These are phyloP conservation scores for Sinocyclocheilus grahami DNA, from an alignment of 2,113 vertebrate genomes.

Conservation along the genomic window DNA sequence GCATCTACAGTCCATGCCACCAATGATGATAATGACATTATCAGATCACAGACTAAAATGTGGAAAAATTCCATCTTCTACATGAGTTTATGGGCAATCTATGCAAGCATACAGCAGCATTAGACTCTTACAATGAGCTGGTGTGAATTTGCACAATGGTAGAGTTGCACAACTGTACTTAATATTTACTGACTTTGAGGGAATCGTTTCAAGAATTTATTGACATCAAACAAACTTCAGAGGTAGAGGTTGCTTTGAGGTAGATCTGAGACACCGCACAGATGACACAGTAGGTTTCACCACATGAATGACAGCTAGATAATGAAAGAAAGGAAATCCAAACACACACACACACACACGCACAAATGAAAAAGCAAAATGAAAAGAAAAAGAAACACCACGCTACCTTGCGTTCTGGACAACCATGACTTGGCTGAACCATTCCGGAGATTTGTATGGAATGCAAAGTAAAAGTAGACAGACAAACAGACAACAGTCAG, in stretches of 20 bases:
- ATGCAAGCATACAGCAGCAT: constrained; percentile 18
- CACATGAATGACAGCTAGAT: constrained; percentile 41
- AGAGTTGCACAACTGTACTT: not conserved
- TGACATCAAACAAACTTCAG: constrained; percentile 24
- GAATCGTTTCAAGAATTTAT: not conserved
- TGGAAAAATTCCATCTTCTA: constrained; percentile 17
- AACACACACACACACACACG: constrained; percentile 51
- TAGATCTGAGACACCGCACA: constrained; percentile 49
- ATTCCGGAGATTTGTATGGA: constrained; percentile 81
- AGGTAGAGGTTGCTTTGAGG: constrained; percentile 53
- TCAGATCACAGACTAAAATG: constrained; percentile 26
- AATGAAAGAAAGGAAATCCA: constrained; percentile 33
- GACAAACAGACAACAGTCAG: constrained; percentile 73
- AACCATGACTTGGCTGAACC: constrained; percentile 99
- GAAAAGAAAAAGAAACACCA: constrained; percentile 72
- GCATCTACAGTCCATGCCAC: constrained; percentile 38
- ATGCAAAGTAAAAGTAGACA: constrained; percentile 70
- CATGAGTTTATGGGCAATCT: constrained; percentile 39
- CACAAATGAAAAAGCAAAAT: constrained; percentile 62
- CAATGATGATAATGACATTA: constrained; percentile 48
- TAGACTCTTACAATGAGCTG: constrained; percentile 27
- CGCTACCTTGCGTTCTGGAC: constrained; percentile 98
- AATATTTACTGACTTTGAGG: constrained; percentile 10
- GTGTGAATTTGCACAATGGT: not conserved
- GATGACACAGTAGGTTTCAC: constrained; percentile 27